phyloP scores from a whole-genome alignment of 2,113 vertebrate genomes.

The Nestor notabilis region DNA sequence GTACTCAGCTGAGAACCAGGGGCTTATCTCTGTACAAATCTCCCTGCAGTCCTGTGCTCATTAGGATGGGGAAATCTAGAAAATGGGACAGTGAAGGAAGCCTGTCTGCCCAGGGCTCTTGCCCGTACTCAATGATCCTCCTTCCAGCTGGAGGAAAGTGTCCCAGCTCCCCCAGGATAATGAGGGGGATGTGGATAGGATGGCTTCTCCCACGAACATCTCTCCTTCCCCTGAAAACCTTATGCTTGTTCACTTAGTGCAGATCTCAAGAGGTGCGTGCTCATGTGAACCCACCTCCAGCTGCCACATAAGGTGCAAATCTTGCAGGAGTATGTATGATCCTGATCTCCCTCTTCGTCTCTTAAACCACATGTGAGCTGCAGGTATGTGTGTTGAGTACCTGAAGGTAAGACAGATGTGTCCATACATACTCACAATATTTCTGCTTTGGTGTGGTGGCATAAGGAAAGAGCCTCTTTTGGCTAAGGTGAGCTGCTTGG shows the following conservation, averaged over 20 bases:
- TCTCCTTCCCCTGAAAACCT: not conserved
- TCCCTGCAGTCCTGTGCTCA: not conserved
- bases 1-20: slow-evolving; percentile 2
- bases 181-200: accelerated
- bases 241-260: accelerated
- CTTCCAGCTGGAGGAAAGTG: not conserved
- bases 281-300: not conserved
- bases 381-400: not conserved
- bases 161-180: not conserved
- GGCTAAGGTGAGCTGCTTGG: not conserved
- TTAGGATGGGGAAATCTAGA: not conserved
- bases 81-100: not conserved
- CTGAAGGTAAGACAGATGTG: not conserved
- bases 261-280: not conserved
- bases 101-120: not conserved
- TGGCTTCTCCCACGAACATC: not conserved
- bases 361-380: not conserved
- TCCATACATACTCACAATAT: not conserved
- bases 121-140: accelerated
- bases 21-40: not conserved
- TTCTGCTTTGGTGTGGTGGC: not conserved
- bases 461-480: not conserved
- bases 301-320: not conserved
- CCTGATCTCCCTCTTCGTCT: not conserved
- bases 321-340: not conserved